phyloP scores from a whole-genome alignment of 2,888 invertebrate genomes.

The Scaptomyza polygonia region DNA sequence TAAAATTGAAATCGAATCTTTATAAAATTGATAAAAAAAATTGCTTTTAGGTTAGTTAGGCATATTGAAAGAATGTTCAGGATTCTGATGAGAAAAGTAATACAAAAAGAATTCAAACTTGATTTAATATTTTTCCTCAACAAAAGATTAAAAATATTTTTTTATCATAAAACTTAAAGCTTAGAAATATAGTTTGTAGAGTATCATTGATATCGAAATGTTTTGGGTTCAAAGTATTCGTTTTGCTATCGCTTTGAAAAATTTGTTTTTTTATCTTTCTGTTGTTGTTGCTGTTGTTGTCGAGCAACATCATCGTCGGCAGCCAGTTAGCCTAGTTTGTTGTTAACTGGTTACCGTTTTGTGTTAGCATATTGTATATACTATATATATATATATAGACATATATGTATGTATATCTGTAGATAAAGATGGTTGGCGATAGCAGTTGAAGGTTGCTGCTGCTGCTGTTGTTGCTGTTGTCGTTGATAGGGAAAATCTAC shows the following conservation, averaged over 20 bases:
- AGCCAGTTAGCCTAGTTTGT: slow-evolving; percentile 71
- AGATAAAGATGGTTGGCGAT: slow-evolving; percentile 54
- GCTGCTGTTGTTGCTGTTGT: slow-evolving; percentile 40
- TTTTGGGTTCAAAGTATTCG: not conserved
- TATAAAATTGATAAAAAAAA: too few species aligned
- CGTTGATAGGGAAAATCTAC: slow-evolving; percentile 15
- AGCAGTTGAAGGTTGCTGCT: slow-evolving; percentile 50
- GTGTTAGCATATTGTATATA: slow-evolving; percentile 28
- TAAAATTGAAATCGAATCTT: too few species aligned
- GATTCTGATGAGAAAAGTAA: too few species aligned
- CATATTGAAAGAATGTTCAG: too few species aligned
- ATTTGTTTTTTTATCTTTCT: not conserved
- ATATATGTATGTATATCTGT: slow-evolving; percentile 8
- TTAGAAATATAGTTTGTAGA: too few species aligned
- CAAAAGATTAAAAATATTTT: too few species aligned
- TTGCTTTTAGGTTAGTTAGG: too few species aligned
- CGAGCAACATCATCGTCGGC: not conserved
- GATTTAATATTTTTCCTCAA: too few species aligned
- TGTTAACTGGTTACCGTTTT: slow-evolving; percentile 63
- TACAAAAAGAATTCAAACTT: too few species aligned
- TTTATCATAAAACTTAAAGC: too few species aligned
- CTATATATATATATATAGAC: too few species aligned
- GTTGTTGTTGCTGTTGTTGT: slow-evolving; percentile 2
- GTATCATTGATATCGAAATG: not conserved
- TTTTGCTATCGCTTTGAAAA: not conserved